These are phyloP conservation scores for Pholis gunnellus DNA, from an alignment of 2,113 vertebrate genomes.

Conservation along the genomic window DNA sequence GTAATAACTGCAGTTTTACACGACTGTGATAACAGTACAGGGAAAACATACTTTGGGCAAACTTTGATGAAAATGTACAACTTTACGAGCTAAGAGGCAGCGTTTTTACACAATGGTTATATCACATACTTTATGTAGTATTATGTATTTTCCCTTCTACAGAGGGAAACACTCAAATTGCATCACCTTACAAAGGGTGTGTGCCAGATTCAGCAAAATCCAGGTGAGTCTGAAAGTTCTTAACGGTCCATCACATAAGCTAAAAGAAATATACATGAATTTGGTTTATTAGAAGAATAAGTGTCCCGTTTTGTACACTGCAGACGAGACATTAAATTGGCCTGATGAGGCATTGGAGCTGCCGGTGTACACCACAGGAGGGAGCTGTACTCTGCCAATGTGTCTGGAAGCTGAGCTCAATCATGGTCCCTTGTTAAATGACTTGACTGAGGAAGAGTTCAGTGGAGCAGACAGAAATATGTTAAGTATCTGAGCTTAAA, in stretches of 20 bases:
- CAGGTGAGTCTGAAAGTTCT: background rate
- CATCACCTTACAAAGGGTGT: background rate
- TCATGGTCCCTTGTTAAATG: background rate
- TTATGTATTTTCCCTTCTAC: background rate
- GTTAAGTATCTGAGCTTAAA: slow-evolving; percentile 1
- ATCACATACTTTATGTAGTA: background rate
- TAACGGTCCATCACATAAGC: background rate
- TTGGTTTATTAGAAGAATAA: background rate
- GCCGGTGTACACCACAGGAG: slow-evolving; percentile 59
- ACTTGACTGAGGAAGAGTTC: background rate
- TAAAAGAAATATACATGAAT: background rate
- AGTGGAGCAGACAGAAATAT: slow-evolving; percentile 22
- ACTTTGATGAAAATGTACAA: background rate
- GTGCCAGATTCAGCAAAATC: background rate
- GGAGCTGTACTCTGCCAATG: slow-evolving; percentile 54
- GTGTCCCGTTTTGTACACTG: background rate
- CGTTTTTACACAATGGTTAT: background rate
- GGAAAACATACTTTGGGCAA: background rate
- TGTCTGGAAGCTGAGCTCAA: background rate
- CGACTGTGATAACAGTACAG: background rate
- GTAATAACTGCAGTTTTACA: background rate
- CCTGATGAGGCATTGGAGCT: background rate
- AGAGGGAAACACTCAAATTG: background rate
- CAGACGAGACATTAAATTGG: background rate
- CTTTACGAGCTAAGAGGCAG: background rate